phyloP scores from a whole-genome alignment of 2,113 vertebrate genomes.

The Toxotes jaculatrix region DNA sequence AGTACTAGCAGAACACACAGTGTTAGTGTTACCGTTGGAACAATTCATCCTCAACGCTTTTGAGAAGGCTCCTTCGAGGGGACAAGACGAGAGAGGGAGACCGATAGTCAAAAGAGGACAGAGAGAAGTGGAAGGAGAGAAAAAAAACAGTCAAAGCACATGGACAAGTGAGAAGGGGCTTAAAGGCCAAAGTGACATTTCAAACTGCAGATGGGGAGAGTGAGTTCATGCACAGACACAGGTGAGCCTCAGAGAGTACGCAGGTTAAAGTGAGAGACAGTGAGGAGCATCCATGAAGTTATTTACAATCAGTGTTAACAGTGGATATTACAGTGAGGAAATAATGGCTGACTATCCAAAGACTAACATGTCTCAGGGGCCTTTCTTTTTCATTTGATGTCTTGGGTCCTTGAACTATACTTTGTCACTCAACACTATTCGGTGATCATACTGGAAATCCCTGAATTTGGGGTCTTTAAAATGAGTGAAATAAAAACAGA shows the following conservation, averaged over 20 bases:
- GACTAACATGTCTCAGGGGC: not conserved
- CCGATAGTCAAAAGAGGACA: conserved; percentile 45
- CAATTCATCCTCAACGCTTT: conserved; percentile 89
- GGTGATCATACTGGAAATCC: not conserved
- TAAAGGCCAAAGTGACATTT: conserved; percentile 41
- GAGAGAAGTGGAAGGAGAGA: conserved; percentile 40
- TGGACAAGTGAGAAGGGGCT: conserved; percentile 52
- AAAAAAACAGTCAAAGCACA: conserved; percentile 67
- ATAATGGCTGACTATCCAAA: not conserved
- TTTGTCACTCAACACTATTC: not conserved
- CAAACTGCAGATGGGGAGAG: conserved; percentile 30
- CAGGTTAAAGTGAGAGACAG: conserved; percentile 33
- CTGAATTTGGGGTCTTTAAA: not conserved
- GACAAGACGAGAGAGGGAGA: conserved; percentile 47
- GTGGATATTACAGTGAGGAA: not conserved
- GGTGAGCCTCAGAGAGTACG: conserved; percentile 29
- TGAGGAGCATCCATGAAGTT: not conserved
- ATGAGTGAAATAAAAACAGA: not conserved
- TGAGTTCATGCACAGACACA: conserved; percentile 36
- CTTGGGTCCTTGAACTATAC: not conserved
- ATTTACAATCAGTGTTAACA: not conserved
- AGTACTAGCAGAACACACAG: conserved; percentile 46
- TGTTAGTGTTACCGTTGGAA: conserved; percentile 86
- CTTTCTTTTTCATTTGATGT: not conserved
- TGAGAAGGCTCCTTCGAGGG: conserved; percentile 84